Conservation (phyloP, 2,888 invertebrate species). For the Labia minor region DNA sequence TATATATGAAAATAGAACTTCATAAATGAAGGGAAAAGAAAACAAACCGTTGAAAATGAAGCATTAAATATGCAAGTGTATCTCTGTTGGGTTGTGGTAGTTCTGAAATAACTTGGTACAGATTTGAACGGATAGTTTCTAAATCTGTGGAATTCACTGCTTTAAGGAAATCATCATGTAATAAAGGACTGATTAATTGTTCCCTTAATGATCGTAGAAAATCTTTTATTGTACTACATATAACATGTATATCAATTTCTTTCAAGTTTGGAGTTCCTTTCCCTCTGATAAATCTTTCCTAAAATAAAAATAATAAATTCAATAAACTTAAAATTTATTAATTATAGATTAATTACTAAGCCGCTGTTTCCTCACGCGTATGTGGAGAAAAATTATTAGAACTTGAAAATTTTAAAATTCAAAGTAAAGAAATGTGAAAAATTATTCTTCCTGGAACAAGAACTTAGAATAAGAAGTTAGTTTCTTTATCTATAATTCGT, state of each 20-base stretch:
- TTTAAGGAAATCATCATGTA: conserved; percentile 71
- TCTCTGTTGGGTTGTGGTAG: conserved; percentile 90
- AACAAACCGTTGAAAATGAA: conserved; percentile 84
- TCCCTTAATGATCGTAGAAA: conserved; percentile 83
- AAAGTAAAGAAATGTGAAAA: too few species aligned
- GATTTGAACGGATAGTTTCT: conserved; percentile 39
- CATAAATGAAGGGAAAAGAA: too few species aligned
- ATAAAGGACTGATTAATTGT: conserved; percentile 69
- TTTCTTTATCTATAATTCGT: too few species aligned
- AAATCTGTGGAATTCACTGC: conserved; percentile 47
- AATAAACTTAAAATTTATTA: too few species aligned
- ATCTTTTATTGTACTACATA: conserved; percentile 90
- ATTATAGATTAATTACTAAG: too few species aligned
- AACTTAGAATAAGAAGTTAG: too few species aligned
- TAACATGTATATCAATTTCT: conserved; percentile 61
- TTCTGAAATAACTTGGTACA: conserved; percentile 66
- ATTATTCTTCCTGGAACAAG: too few species aligned
- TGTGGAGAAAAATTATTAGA: too few species aligned
- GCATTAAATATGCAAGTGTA: conserved; percentile 81
- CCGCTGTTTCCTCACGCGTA: too few species aligned
- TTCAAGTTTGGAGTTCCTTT: conserved; percentile 70
- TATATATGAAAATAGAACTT: conserved; percentile 14
- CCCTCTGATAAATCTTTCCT: conserved; percentile 76
- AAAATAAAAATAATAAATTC: too few species aligned
- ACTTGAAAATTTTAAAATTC: too few species aligned